Conservation (phyloP, 2,797 vertebrate genomes). For the Trachurus trachurus region DNA sequence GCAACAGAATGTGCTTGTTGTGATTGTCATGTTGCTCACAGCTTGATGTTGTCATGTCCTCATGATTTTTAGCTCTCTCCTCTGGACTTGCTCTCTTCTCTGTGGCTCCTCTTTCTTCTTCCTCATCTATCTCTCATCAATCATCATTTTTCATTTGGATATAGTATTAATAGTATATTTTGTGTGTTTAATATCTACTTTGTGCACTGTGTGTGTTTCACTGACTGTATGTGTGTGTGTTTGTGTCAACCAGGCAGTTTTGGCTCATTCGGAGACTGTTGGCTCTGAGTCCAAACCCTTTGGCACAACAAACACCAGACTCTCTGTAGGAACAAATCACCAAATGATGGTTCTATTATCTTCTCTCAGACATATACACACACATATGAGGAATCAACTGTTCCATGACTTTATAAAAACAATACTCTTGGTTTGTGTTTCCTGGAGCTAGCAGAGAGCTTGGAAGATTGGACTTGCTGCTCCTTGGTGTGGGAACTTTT, state of each 20-base stretch:
- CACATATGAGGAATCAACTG: neutral
- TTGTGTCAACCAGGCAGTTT: conserved; percentile 16
- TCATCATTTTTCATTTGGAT: neutral
- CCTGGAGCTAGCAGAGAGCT: conserved; percentile 6
- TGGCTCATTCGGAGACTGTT: conserved; percentile 32
- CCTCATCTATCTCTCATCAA: neutral
- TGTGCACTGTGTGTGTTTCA: neutral
- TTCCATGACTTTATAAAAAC: neutral
- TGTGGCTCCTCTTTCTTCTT: neutral
- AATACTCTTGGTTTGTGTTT: neutral
- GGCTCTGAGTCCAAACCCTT: conserved; percentile 35
- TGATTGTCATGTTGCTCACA: neutral
- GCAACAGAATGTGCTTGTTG: conserved; percentile 1
- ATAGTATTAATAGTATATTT: too few species aligned
- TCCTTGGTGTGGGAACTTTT: conserved; percentile 17
- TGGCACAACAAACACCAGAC: conserved; percentile 31
- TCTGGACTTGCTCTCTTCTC: neutral
- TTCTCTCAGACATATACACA: conserved; percentile 23
- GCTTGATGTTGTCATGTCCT: neutral
- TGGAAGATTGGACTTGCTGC: conserved; percentile 15
- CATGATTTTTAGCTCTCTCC: conserved; percentile 5
- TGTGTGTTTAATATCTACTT: neutral
- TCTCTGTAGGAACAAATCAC: conserved; percentile 26
- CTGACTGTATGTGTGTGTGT: neutral
- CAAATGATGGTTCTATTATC: conserved; percentile 48